Base-by-base conservation (phyloP, 2,888 invertebrate genomes). In the Philaethria dido region DNA sequence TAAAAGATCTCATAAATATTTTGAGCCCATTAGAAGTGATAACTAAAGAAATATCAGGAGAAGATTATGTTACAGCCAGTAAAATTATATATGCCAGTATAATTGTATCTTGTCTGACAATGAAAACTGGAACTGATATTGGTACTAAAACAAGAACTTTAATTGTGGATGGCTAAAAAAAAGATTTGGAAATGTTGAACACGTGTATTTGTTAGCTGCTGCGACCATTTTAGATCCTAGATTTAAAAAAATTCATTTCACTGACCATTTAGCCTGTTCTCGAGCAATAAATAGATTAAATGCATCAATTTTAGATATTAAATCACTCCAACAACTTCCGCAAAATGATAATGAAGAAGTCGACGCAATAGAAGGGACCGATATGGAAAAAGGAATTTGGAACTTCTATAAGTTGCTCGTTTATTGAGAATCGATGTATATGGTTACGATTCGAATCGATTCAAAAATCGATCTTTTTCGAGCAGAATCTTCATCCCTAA, bases 51-150 rank as follows among this genome's bases (percentile, higher is more conserved):
- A 69, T 75, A 57, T 76, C 73, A 0, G 78, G 70, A 73, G 75
- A 78, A 73, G 47, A 74, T 39, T 79, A 75, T 54, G 76, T 78
- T 68, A 77, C 75, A 74, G n/a, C n/a, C n/a, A n/a, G n/a, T n/a
- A n/a, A n/a, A n/a, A n/a, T n/a, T n/a, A n/a, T n/a, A n/a, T n/a
- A n/a, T n/a, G n/a, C n/a, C n/a, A n/a, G n/a, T 75, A 75, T 73
- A 76, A 74, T 74, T n/a, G n/a, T n/a, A n/a, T n/a, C n/a, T n/a
- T n/a, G n/a, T n/a, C n/a, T n/a, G n/a, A 71, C 66, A 71, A 74
- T 75, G 73, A 48, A 74, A 73, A 74, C 0, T 74, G 66, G 61
- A 75, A 71, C 71, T 0, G 74, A 73, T 70, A 70, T 72, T 67
- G 73, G 72, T 20, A 18, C 11, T 73, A 72, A 70, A 70, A 67